Evolutionary conservation across 2,113 vertebrate genomes (phyloP).

Genomic region (Pantherophis guttatus): DNA sequence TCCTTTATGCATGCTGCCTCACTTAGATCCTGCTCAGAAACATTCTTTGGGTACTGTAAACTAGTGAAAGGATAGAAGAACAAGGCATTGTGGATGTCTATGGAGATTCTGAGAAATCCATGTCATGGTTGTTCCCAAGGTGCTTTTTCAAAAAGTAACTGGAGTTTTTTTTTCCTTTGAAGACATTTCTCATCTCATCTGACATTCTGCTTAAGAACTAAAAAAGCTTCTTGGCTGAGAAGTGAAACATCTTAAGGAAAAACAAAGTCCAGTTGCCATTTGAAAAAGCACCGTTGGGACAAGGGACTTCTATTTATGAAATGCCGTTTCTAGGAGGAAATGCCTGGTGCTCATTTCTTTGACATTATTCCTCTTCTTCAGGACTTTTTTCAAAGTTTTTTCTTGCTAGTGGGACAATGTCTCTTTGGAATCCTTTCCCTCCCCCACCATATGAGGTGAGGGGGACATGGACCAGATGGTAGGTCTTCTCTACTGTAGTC

Average conservation of each 20-base stretch:
- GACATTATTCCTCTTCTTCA: background rate
- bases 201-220: background rate
- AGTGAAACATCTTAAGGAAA: background rate
- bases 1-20: background rate
- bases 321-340: background rate
- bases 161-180: background rate
- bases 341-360: background rate
- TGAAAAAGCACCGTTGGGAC: background rate
- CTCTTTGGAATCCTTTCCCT: background rate
- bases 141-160: background rate
- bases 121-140: background rate
- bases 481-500: background rate
- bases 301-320: background rate
- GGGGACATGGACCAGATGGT: background rate
- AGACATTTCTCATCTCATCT: background rate
- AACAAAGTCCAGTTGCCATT: background rate
- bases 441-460: background rate
- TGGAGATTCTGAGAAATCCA: background rate
- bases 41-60: background rate
- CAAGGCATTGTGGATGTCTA: background rate
- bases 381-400: background rate
- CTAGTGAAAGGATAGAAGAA: background rate
- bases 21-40: background rate
- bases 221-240: background rate
- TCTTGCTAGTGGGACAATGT: background rate